Percentiles rank a stretch among this genome's conserved stretches.
phyloP scores from a whole-genome alignment of 1,140 invertebrate genomes.

The Phymorhynchus buccinoides region DNA sequence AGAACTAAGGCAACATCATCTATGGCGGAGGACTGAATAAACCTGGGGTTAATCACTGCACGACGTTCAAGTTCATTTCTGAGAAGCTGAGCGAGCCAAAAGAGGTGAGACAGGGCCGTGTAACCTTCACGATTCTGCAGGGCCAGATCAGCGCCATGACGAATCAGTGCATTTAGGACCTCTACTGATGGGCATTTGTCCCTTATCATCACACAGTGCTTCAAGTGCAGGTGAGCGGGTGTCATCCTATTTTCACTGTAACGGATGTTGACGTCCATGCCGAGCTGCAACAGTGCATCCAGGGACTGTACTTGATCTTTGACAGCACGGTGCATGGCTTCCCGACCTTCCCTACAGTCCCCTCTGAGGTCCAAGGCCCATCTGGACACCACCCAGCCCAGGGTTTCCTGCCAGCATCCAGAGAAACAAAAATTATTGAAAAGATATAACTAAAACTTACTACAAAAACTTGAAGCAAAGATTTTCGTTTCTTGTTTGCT shows the following conservation, averaged over 20 bases:
- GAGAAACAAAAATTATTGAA: too few relatives aligned
- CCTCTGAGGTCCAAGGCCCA: conserved; percentile 1
- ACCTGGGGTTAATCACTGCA: not conserved
- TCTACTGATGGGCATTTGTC: not conserved
- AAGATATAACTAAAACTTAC: too few relatives aligned
- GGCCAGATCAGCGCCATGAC: conserved; percentile 27
- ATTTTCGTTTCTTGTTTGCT: too few relatives aligned
- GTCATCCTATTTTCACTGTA: not conserved
- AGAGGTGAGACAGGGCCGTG: conserved; percentile 13
- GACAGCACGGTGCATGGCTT: too few relatives aligned
- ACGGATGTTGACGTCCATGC: conserved; percentile 11
- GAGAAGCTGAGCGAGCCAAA: conserved; percentile 1
- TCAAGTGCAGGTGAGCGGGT: too few relatives aligned
- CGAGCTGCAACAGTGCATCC: conserved; percentile 3
- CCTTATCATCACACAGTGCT: too few relatives aligned
- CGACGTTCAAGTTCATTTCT: not conserved
- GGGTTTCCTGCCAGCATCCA: conserved; percentile 31
- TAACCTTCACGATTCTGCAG: not conserved
- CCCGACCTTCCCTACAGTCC: not conserved
- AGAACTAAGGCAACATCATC: too few relatives aligned
- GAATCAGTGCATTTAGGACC: conserved; percentile 3
- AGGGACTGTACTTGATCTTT: not conserved
- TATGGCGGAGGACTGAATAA: too few relatives aligned
- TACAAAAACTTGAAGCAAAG: too few relatives aligned
- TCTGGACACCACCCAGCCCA: conserved; percentile 18